Evolutionary conservation across 2,797 vertebrate species (phyloP).

Genomic region (Coregonus ussuriensis): DNA sequence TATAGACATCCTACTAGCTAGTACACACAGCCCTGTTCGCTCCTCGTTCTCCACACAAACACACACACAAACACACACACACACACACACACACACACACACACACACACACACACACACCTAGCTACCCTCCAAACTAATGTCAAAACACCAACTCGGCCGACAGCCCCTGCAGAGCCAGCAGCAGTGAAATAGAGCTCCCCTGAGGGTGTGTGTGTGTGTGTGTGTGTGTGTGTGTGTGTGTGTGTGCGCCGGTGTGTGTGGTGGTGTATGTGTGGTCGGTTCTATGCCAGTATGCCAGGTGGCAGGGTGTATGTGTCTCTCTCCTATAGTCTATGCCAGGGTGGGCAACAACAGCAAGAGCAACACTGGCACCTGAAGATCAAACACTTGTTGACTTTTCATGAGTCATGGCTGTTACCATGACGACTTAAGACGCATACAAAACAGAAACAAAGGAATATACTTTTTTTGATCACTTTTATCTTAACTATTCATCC

Average conservation of each 20-base stretch:
- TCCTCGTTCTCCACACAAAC: conserved; percentile 32
- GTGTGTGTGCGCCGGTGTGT: neutral
- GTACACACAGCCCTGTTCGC: conserved; percentile 45
- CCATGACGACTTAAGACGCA: neutral
- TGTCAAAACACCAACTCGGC: conserved; percentile 64
- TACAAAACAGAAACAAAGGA: neutral
- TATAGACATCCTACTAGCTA: conserved; percentile 78
- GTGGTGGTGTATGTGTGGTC: neutral
- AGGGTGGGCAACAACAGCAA: neutral
- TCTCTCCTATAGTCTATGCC: neutral
- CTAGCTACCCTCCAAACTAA: conserved; percentile 58
- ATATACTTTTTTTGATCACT: neutral
- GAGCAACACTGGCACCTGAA: neutral
- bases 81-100: conserved; percentile 17
- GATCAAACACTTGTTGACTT: neutral
- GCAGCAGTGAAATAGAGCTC: conserved; percentile 53
- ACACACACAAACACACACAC: conserved; percentile 40
- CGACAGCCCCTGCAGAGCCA: conserved; percentile 40
- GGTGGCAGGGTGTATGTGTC: neutral
- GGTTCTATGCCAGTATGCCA: neutral
- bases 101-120: neutral
- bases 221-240: neutral
- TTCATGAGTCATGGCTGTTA: neutral
- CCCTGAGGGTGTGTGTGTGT: conserved; percentile 10
- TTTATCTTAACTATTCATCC: neutral